Evolutionary conservation across 2,888 invertebrate species (phyloP).

Genomic region (Agonopterix heracliana): DNA sequence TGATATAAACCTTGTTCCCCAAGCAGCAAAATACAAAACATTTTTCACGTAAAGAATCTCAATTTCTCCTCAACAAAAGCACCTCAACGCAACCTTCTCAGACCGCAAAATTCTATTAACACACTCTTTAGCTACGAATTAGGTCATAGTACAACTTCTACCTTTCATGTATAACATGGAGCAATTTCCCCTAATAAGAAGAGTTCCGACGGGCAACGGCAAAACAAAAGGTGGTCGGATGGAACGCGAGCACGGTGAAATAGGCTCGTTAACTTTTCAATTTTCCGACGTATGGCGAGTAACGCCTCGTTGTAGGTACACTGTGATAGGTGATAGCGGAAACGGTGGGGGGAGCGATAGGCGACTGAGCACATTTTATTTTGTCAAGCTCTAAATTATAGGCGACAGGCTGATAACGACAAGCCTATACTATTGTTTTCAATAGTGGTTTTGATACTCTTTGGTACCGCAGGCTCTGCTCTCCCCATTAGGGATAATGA

Average conservation of each 20-base stretch:
- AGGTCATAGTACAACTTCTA: slow-evolving; percentile 39
- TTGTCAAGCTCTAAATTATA: too few species aligned
- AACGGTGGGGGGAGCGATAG: too few species aligned
- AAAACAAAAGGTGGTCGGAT: slow-evolving; percentile 57
- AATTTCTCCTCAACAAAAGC: too few species aligned
- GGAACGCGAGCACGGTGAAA: slow-evolving; percentile 46
- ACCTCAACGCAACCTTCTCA: neutral
- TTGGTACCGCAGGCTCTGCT: too few species aligned
- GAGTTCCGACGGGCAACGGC: slow-evolving; percentile 34
- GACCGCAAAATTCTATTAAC: slow-evolving; percentile 23
- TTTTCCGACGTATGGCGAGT: slow-evolving; percentile 57
- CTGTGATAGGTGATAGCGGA: slow-evolving; percentile 1
- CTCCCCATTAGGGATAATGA: too few species aligned
- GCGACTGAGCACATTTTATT: too few species aligned
- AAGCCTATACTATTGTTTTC: too few species aligned
- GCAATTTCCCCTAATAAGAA: slow-evolving; percentile 55
- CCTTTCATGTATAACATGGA: slow-evolving; percentile 44
- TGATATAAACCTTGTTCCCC: too few species aligned
- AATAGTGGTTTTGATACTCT: too few species aligned
- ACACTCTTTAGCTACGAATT: slow-evolving; percentile 29
- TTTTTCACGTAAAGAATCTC: too few species aligned
- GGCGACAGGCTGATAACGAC: too few species aligned
- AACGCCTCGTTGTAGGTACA: slow-evolving; percentile 13
- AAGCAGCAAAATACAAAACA: too few species aligned
- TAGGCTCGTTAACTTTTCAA: slow-evolving; percentile 73